These are phyloP conservation scores for Drepana falcataria DNA, from an alignment of 2,888 invertebrate genomes.

Conservation along the genomic window DNA sequence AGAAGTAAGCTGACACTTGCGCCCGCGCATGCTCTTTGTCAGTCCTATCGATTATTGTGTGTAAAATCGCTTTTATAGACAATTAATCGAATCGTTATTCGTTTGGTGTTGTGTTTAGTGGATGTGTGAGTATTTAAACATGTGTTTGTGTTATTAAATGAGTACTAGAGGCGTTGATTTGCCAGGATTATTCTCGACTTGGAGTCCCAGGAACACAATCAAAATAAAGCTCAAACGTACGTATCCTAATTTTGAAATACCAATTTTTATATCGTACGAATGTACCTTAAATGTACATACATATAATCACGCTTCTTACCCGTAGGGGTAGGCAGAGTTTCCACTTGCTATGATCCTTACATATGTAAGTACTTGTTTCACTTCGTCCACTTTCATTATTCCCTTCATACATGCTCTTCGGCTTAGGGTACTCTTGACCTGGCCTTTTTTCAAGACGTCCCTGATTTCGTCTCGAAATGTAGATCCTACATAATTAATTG, in stretches of 20 bases:
- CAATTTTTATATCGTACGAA: neutral
- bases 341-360: too few species aligned
- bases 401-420: too few species aligned
- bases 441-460: too few species aligned
- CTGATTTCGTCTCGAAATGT: too few species aligned
- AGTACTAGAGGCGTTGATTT: constrained; percentile 68
- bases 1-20: constrained; percentile 64
- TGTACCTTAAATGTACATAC: neutral
- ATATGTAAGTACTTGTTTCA: too few species aligned
- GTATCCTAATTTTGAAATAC: constrained; percentile 21
- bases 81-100: constrained; percentile 5
- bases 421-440: too few species aligned
- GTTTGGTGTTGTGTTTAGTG: constrained; percentile 15
- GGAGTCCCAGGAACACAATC: constrained; percentile 73
- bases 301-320: too few species aligned
- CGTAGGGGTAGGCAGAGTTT: too few species aligned
- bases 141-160: constrained; percentile 70
- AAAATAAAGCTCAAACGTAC: constrained; percentile 76
- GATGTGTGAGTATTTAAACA: constrained; percentile 33
- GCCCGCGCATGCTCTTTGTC: constrained; percentile 58
- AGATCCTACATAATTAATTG: too few species aligned
- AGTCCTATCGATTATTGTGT: constrained; percentile 4
- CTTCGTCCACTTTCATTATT: too few species aligned
- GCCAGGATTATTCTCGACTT: constrained; percentile 68
- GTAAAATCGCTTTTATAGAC: constrained; percentile 6